phyloP scores from a whole-genome alignment of 2,113 vertebrate species.

The Cebus imitator region DNA sequence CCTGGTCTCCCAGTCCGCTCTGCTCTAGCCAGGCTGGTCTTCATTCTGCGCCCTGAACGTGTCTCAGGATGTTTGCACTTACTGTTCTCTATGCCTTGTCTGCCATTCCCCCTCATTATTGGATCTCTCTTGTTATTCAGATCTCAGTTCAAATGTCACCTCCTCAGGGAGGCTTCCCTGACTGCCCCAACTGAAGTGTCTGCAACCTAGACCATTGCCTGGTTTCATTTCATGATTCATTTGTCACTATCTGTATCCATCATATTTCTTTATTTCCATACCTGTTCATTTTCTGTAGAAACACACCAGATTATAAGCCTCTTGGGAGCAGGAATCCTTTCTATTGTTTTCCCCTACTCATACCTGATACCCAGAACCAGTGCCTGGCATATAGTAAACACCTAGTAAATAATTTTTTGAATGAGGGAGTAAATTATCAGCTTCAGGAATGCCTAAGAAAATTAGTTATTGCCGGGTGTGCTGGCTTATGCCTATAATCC shows the following conservation, averaged over 20 bases:
- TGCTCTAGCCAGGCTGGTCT: neutral
- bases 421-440: neutral
- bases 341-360: neutral
- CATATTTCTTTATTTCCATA: neutral
- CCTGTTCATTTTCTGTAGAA: neutral
- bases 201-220: neutral
- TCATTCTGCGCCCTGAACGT: neutral
- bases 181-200: neutral
- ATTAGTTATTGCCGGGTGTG: too few species aligned
- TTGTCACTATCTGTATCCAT: neutral
- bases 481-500: too few species aligned
- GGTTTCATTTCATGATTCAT: neutral
- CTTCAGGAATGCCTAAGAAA: neutral
- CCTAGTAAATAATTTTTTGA: neutral
- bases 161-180: neutral
- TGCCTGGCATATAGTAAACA: neutral
- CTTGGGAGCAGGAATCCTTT: neutral
- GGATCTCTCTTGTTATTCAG: neutral
- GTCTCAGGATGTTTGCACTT: neutral
- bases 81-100: neutral
- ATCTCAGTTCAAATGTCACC: neutral
- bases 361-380: neutral
- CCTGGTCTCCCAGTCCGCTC: neutral
- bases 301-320: neutral
- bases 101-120: neutral